Conservation (phyloP, 2,888 invertebrate species). For the Gnatocerus cornutus region DNA sequence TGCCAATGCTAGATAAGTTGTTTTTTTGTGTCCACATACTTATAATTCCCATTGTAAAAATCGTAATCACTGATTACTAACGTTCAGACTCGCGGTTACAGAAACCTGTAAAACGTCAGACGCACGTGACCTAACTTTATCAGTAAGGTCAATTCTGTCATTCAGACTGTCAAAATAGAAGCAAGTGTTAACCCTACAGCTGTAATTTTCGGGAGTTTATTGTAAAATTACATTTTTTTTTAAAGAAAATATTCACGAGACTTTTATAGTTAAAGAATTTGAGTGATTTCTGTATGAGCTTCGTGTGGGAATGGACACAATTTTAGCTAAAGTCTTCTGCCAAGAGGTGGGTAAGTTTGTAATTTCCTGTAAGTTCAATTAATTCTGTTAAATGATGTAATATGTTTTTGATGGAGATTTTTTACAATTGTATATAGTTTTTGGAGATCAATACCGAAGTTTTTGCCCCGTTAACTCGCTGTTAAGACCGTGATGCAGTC, state of each 20-base stretch:
- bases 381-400: background rate
- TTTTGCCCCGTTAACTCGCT: too few species aligned
- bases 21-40: too few species aligned
- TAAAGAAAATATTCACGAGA: background rate
- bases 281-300: conserved; percentile 21
- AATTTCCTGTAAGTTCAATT: conserved; percentile 18
- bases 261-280: background rate
- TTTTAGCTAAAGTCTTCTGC: conserved; percentile 79
- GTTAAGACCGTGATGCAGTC: too few species aligned
- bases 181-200: conserved; percentile 17
- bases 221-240: conserved; percentile 15
- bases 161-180: conserved; percentile 11
- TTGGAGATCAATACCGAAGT: too few species aligned
- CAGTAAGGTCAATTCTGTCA: conserved; percentile 32
- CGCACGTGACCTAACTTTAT: conserved; percentile 12
- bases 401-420: too few species aligned
- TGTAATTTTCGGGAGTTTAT: conserved; percentile 15
- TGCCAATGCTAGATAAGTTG: too few species aligned
- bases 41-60: too few species aligned
- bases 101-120: conserved; percentile 26
- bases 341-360: conserved; percentile 84
- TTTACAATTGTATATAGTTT: too few species aligned
- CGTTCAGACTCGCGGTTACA: background rate
- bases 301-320: conserved; percentile 74
- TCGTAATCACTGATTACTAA: too few species aligned